Evolutionary conservation across 2,888 invertebrate genomes (phyloP).

Genomic region (Phania funesta): DNA sequence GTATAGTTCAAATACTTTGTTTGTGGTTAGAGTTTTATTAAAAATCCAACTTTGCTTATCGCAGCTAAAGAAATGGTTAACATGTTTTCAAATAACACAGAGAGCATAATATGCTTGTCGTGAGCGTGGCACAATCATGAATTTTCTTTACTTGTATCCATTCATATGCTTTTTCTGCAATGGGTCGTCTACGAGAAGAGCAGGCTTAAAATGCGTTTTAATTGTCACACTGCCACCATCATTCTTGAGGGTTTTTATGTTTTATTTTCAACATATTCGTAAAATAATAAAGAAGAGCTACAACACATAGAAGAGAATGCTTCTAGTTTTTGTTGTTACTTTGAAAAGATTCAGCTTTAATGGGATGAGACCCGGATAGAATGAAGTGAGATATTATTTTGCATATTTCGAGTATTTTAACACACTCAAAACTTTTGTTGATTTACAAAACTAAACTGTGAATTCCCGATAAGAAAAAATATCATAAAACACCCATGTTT

Average conservation of each 20-base stretch:
- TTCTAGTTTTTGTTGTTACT: slow-evolving; percentile 6
- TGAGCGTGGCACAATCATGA: too few relatives aligned
- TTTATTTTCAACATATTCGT: background rate
- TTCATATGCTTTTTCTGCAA: too few relatives aligned
- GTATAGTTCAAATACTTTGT: too few relatives aligned
- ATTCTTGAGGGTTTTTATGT: slow-evolving; percentile 15
- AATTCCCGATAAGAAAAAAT: slow-evolving; percentile 51
- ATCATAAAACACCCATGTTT: slow-evolving; percentile 37
- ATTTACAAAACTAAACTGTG: slow-evolving; percentile 40
- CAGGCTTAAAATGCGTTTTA: too few relatives aligned
- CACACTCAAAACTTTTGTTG: slow-evolving; percentile 27
- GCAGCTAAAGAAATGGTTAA: too few relatives aligned
- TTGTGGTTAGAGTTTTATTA: too few relatives aligned
- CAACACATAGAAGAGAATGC: background rate
- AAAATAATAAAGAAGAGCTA: background rate
- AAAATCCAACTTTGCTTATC: too few relatives aligned
- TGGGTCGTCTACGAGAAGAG: too few relatives aligned
- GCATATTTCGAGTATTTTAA: slow-evolving; percentile 36
- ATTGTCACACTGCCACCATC: slow-evolving; percentile 3
- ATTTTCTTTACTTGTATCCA: too few relatives aligned
- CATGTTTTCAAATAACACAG: too few relatives aligned
- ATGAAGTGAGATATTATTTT: slow-evolving; percentile 49
- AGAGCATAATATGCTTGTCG: too few relatives aligned
- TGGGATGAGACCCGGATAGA: slow-evolving; percentile 9
- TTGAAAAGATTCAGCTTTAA: slow-evolving; percentile 1